These are phyloP conservation scores for Eriosoma lanigerum DNA, from an alignment of 1,140 invertebrate genomes.

Conservation along the genomic window DNA sequence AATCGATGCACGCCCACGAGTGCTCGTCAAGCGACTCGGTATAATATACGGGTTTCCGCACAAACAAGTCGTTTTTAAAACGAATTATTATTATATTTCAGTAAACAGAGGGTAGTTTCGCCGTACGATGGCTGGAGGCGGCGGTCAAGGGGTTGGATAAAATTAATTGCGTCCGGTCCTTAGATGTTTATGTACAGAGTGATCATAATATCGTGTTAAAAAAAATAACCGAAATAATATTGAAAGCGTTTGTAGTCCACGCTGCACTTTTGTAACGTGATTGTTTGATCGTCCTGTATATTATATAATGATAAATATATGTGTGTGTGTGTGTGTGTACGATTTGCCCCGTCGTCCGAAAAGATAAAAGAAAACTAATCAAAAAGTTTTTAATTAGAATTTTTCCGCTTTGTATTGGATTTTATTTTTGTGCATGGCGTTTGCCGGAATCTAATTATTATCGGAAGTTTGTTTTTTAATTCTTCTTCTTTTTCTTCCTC, in stretches of 20 bases:
- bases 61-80: conserved; percentile 13
- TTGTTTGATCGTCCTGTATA: too few species aligned
- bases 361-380: conserved; percentile 52
- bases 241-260: background rate
- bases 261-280: background rate
- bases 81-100: conserved; percentile 38
- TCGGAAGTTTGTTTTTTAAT: background rate
- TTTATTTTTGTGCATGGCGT: conserved; percentile 39
- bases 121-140: background rate
- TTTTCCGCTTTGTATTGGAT: conserved; percentile 49
- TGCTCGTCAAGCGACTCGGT: too few species aligned
- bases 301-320: background rate
- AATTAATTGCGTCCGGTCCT: conserved; percentile 47
- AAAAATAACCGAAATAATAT: too few species aligned
- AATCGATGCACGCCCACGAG: too few species aligned
- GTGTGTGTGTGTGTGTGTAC: conserved; percentile 8
- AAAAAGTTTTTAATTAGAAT: conserved; percentile 52
- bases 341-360: conserved; percentile 45
- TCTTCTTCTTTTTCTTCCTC: background rate
- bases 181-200: conserved; percentile 15
- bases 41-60: background rate
- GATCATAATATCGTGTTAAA: too few species aligned
- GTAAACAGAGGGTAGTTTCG: background rate
- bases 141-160: conserved; percentile 38
- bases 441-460: conserved; percentile 49